Percentiles rank a stretch among this genome's conserved stretches.
Conservation (phyloP, 1,140 invertebrate species). For the Teleogryllus occipitalis region DNA sequence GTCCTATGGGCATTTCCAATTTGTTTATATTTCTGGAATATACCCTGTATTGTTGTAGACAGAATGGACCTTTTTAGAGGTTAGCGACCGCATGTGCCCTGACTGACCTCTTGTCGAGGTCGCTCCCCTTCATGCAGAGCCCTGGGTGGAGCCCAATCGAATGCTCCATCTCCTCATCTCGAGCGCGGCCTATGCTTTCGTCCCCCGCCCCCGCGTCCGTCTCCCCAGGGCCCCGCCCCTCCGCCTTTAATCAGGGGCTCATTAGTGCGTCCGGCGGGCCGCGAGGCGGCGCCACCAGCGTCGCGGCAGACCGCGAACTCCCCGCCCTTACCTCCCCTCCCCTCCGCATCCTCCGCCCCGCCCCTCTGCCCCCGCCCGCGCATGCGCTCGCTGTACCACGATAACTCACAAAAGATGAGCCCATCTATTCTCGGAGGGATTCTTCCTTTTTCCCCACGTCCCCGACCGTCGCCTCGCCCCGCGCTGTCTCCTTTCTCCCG, state of each 20-base stretch:
- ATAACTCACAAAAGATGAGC: constrained; percentile 4
- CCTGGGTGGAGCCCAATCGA: too few species aligned
- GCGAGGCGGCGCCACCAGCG: neutral
- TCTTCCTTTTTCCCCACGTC: neutral
- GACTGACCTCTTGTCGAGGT: too few species aligned
- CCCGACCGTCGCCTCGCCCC: too few species aligned
- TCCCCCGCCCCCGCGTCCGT: neutral
- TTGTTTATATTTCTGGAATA: too few species aligned
- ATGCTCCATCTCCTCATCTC: too few species aligned
- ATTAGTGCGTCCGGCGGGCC: neutral
- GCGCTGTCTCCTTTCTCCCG: neutral
- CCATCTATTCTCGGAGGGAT: neutral
- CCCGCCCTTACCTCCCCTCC: too few species aligned
- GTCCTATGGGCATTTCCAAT: too few species aligned
- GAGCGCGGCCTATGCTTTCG: too few species aligned
- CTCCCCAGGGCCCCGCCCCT: neutral
- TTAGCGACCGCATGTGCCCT: too few species aligned
- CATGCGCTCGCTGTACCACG: neutral
- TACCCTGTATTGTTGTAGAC: too few species aligned
- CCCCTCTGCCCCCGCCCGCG: neutral
- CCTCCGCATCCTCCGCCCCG: neutral
- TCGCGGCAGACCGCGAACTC: neutral
- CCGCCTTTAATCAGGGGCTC: neutral
- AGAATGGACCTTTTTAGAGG: too few species aligned
- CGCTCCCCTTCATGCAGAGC: too few species aligned